A percentile compares a stretch with the other conserved stretches of the same genome.
Evolutionary conservation across 2,113 vertebrate species (phyloP).

Genomic region (Myrmecophaga tridactyla): DNA sequence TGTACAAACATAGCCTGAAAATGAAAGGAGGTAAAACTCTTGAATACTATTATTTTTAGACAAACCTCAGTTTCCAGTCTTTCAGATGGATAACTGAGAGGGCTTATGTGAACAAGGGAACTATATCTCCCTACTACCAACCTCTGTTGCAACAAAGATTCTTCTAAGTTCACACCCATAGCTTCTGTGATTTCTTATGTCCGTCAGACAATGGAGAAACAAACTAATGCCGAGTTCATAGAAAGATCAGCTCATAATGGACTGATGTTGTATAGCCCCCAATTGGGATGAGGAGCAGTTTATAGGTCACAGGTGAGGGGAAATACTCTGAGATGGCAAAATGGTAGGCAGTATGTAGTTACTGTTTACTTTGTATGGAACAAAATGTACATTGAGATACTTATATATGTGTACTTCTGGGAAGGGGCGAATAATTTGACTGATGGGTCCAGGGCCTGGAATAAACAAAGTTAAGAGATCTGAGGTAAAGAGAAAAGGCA

Average conservation of each 20-base stretch:
- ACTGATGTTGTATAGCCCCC: background rate
- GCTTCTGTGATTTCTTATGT: background rate
- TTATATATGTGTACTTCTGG: background rate
- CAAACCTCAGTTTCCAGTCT: background rate
- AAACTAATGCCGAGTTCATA: background rate
- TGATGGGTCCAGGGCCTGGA: background rate
- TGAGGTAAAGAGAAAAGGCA: background rate
- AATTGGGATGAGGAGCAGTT: background rate
- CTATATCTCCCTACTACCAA: background rate
- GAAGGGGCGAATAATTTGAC: background rate
- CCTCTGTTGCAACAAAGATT: background rate
- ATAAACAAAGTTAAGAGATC: background rate
- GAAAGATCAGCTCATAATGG: background rate
- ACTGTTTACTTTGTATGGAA: background rate
- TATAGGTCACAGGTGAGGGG: background rate
- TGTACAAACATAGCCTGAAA: background rate
- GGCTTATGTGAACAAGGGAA: background rate
- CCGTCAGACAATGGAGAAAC: background rate
- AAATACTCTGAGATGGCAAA: too few relatives aligned
- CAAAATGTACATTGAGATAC: background rate
- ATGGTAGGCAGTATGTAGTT: too few relatives aligned
- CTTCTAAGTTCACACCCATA: rapidly evolving
- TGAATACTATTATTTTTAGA: background rate
- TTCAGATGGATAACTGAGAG: background rate
- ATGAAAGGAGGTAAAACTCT: background rate